phyloP scores from a whole-genome alignment of 1,140 invertebrate genomes.

The Conopomorpha cramerella region DNA sequence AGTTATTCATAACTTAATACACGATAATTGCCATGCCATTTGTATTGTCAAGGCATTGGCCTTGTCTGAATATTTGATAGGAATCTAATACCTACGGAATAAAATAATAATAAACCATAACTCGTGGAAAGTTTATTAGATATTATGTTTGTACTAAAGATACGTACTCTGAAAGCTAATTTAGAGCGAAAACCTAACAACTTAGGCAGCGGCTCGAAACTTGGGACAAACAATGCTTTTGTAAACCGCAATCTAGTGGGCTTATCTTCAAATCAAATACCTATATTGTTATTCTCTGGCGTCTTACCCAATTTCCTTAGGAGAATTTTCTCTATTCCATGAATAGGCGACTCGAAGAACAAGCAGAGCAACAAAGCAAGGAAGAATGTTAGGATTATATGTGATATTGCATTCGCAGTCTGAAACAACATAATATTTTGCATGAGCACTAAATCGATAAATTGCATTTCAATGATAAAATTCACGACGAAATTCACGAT shows the following conservation, averaged over 20 bases:
- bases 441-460: no score
- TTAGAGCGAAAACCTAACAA: not conserved
- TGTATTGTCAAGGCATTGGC: no score
- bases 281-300: no score
- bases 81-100: no score
- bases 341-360: slow-evolving; percentile 72
- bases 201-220: not conserved
- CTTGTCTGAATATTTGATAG: no score
- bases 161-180: not conserved
- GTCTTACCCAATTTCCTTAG: slow-evolving; percentile 44
- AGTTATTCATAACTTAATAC: no score
- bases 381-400: slow-evolving; percentile 64
- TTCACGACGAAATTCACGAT: no score
- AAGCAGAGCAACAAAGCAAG: slow-evolving; percentile 67
- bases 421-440: slow-evolving; percentile 44
- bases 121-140: not conserved
- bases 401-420: slow-evolving; percentile 59
- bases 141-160: not conserved
- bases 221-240: not conserved
- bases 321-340: slow-evolving; percentile 70
- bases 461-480: no score
- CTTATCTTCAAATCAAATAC: no score
- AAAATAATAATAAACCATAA: no score
- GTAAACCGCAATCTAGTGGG: no score
- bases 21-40: no score